Conservation (phyloP, 2,797 vertebrate genomes). For the Cottoperca gobio region DNA sequence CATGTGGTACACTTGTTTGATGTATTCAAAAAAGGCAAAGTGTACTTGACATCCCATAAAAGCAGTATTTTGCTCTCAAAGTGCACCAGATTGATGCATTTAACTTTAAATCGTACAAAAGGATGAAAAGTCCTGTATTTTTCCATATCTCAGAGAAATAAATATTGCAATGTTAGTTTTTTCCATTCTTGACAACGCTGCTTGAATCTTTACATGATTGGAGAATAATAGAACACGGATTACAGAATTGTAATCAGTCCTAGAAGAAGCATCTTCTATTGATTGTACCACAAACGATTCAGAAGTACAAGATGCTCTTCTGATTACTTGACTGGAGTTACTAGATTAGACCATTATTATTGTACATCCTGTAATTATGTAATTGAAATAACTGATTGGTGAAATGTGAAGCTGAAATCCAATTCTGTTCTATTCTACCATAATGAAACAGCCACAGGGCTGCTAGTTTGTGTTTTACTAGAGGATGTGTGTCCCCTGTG, state of each 20-base stretch:
- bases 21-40: conserved; percentile 10
- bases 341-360: neutral
- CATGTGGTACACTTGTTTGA: conserved; percentile 12
- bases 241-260: neutral
- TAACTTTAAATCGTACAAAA: too few species aligned
- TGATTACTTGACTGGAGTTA: neutral
- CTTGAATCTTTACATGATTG: conserved; percentile 6
- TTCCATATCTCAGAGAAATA: too few species aligned
- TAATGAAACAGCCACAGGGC: neutral
- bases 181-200: neutral
- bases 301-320: neutral
- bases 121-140: too few species aligned
- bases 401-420: neutral
- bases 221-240: neutral
- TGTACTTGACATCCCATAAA: neutral
- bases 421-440: neutral
- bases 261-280: neutral
- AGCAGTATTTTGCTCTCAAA: neutral
- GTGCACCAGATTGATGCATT: too few species aligned
- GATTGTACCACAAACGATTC: neutral
- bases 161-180: too few species aligned
- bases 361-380: neutral
- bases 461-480: conserved; percentile 6
- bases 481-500: conserved; percentile 4
- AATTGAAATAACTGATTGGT: neutral